Base-by-base conservation (phyloP, 1,140 invertebrate genomes). In the Drosophila ogumai region DNA sequence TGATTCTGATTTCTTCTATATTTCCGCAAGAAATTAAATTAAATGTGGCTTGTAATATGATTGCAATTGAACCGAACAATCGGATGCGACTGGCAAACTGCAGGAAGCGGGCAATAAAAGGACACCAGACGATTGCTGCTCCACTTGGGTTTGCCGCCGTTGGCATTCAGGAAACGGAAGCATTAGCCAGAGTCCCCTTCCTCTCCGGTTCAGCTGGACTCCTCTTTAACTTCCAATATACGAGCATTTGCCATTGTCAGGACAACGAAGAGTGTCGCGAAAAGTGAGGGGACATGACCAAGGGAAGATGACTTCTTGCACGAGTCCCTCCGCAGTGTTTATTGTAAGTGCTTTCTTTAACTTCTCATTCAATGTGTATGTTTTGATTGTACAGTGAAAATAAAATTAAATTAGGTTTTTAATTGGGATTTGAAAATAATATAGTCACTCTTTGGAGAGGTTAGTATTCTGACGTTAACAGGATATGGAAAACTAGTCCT, bases 31-130 rank as follows among this genome's bases (percentile, higher is more conserved):
- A 84, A 88, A 90, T 87, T 80, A 88, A 88, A 88, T 88, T 90
- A 90, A 88, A 90, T 88, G 76, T 88, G 58, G 64, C 84, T 78
- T 88, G 80, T 88, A 88, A 88, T 90, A 71, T 88, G 85, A 88
- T 88, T 88, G 85, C 84, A 78, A 71, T 81, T 72, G 84, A 68
- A 54, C 64, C 40, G 31, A 61, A 78, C 61, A 46, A 64, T 72
- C 75, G 79, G 80, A 88, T 82, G 80, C 72, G 73, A 75, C 71
- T 82, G 79, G 57, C 80, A 81, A 84, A 72, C 84, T 81, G 76
- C 85, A 90, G 85, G 84, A 88, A 72, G 65, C 69, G 25, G 75
- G 44, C 80, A 75, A 90, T 88, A 68, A 88, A 72, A 54, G 67
- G 64, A 88, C 80, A 66, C 64, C 73, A 76, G 47, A n/a, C 38